Evolutionary conservation across 2,113 vertebrate species (phyloP).

Genomic region (Steatornis caripensis): DNA sequence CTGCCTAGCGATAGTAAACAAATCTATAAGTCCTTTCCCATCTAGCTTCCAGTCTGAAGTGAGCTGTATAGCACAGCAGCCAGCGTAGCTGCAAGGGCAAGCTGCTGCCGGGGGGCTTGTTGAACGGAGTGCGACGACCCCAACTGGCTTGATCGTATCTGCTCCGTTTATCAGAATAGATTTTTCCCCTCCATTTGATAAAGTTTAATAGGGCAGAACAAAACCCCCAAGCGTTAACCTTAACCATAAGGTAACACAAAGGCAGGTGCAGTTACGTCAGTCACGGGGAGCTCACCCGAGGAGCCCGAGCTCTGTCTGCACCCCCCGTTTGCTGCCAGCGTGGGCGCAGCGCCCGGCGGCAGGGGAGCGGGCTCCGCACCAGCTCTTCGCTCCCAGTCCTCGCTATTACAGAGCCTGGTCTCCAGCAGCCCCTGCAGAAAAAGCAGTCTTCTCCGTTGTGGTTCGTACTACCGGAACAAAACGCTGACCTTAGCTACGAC

Average conservation of each 20-base stretch:
- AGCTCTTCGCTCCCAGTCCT: neutral
- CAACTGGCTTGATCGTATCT: fast-evolving
- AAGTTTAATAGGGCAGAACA: neutral
- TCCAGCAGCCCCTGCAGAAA: neutral
- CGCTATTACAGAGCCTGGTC: fast-evolving
- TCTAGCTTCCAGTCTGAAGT: neutral
- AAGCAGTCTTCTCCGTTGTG: fast-evolving
- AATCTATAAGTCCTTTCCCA: neutral
- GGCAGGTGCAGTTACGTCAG: fast-evolving
- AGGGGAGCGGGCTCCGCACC: neutral
- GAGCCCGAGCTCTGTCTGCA: fast-evolving
- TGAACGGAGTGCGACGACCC: fast-evolving
- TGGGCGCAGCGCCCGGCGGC: too few relatives aligned
- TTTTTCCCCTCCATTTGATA: neutral
- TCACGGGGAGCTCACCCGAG: fast-evolving
- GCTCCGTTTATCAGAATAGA: fast-evolving
- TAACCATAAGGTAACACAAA: neutral
- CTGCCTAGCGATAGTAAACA: neutral
- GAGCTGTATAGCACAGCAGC: neutral
- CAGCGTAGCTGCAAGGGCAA: fast-evolving
- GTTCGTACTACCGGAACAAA: neutral
- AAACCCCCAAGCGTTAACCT: neutral
- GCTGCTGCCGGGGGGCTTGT: neutral
- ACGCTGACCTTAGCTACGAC: fast-evolving
- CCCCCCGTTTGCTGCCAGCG: too few relatives aligned